Conservation (phyloP, 64 coral and sea anemone genomes). For the Anthopleura sola region DNA sequence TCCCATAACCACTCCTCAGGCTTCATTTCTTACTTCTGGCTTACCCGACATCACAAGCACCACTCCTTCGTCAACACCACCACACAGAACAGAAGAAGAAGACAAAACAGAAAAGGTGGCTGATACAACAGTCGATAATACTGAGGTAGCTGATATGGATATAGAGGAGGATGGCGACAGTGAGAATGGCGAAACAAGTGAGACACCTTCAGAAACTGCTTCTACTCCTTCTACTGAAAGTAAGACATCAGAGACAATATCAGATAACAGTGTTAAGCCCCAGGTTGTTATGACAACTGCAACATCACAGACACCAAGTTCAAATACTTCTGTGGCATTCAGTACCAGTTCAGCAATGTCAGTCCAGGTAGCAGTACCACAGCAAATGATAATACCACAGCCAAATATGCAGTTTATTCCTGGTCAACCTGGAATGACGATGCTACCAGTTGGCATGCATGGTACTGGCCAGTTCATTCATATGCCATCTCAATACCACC, state of each 20-base stretch:
- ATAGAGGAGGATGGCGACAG: slow-evolving; percentile 91
- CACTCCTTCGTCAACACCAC: slow-evolving; percentile 62
- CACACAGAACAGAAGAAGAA: slow-evolving; percentile 35
- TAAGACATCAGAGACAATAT: not conserved
- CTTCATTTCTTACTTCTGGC: slow-evolving; percentile 83
- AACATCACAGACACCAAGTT: not conserved
- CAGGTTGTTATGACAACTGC: not conserved
- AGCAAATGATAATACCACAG: slow-evolving; percentile 12
- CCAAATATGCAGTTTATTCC: slow-evolving; percentile 23
- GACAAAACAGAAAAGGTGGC: slow-evolving; percentile 43
- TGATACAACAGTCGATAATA: slow-evolving; percentile 92
- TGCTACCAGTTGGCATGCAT: slow-evolving; percentile 35
- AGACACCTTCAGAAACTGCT: slow-evolving; percentile 16
- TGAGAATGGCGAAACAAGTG: slow-evolving; percentile 62
- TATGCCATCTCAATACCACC: slow-evolving; percentile 1
- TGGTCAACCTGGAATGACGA: slow-evolving; percentile 18
- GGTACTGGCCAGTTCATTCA: slow-evolving; percentile 4
- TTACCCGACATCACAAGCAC: slow-evolving; percentile 65
- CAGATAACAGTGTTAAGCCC: not conserved
- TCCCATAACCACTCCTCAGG: slow-evolving; percentile 88
- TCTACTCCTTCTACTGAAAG: slow-evolving; percentile 21
- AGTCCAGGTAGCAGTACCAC: slow-evolving; percentile 25
- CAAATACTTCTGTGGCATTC: not conserved
- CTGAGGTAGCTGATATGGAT: slow-evolving; percentile 99
- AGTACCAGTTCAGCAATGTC: slow-evolving; percentile 25